These are phyloP conservation scores for Macropis europaea DNA, from an alignment of 2,888 invertebrate species.

Conservation along the genomic window DNA sequence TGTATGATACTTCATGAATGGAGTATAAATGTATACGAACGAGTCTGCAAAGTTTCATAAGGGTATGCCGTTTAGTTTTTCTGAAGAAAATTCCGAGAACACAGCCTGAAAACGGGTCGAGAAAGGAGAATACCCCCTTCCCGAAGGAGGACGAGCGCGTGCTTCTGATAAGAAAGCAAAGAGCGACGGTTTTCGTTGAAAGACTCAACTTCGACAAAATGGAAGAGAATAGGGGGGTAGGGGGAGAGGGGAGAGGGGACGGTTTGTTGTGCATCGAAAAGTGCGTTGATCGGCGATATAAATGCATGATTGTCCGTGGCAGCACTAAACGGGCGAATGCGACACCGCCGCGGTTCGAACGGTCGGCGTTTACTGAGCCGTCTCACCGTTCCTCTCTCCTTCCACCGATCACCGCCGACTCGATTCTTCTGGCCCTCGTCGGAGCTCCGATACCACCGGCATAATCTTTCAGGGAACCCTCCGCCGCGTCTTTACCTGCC, in stretches of 20 bases:
- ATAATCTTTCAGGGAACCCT: constrained; percentile 25
- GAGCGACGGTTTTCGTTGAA: not conserved
- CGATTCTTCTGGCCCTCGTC: not conserved
- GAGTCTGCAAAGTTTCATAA: no score
- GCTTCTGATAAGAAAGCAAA: no score
- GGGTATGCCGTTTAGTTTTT: no score
- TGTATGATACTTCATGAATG: no score
- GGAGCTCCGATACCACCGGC: constrained; percentile 35
- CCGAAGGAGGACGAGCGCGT: no score
- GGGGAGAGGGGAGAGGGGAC: not conserved
- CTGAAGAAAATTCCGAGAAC: no score
- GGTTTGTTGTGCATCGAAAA: not conserved
- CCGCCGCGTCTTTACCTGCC: not conserved
- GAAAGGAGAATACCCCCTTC: no score
- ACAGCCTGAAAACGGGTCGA: no score
- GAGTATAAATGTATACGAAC: no score
- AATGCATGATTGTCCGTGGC: constrained; percentile 31
- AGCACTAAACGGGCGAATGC: constrained; percentile 37
- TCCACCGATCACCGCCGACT: not conserved
- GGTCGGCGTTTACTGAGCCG: constrained; percentile 71
- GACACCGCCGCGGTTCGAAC: constrained; percentile 61
- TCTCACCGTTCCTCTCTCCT: constrained; percentile 51
- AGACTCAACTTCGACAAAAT: not conserved
- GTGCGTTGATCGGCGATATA: constrained; percentile 21
- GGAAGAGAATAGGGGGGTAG: not conserved